A percentile compares a stretch with the other conserved stretches of the same genome.
These are phyloP conservation scores for Clarias macrocephalus DNA, from an alignment of 2,113 vertebrate species.

Conservation along the genomic window DNA sequence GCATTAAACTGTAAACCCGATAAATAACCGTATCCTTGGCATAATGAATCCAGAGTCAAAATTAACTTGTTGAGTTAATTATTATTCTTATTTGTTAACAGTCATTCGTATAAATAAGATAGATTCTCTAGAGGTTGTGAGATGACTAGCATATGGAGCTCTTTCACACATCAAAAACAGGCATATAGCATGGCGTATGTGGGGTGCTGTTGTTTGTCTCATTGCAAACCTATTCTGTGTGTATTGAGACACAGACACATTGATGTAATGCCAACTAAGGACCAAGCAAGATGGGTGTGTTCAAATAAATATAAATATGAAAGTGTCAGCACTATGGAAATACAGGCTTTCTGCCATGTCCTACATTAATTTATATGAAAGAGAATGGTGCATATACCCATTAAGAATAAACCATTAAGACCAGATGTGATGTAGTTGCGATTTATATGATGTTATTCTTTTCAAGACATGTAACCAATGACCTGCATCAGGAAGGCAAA, in stretches of 20 bases:
- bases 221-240: background rate
- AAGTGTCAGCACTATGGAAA: slow-evolving; percentile 13
- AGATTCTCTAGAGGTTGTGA: background rate
- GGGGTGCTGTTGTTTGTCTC: background rate
- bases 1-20: background rate
- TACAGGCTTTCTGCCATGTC: slow-evolving; percentile 32
- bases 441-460: too few relatives aligned
- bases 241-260: background rate
- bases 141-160: background rate
- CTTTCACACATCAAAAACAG: background rate
- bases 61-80: background rate
- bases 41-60: background rate
- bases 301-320: background rate
- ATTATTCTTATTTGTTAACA: background rate
- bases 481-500: too few relatives aligned
- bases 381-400: background rate
- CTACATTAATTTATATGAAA: slow-evolving; percentile 21
- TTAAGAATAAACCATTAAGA: background rate
- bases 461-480: too few relatives aligned
- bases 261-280: background rate
- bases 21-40: background rate
- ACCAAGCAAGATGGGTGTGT: background rate
- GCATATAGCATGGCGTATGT: background rate
- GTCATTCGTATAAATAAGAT: background rate
- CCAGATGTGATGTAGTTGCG: too few relatives aligned